Conservation (phyloP, 1,140 invertebrate species). For the Pseudomyrmex concolor region DNA sequence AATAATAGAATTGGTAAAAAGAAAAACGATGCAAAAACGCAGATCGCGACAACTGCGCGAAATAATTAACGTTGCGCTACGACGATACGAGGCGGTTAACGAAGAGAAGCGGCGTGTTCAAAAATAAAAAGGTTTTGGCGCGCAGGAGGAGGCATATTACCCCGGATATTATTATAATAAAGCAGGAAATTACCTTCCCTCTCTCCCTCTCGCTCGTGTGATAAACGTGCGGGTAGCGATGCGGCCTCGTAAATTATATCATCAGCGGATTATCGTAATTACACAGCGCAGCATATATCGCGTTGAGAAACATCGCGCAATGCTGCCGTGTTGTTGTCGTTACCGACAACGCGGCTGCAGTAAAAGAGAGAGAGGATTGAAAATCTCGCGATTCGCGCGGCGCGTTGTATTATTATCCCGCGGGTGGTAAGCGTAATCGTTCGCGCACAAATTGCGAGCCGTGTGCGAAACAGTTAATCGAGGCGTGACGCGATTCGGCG, state of each 20-base stretch:
- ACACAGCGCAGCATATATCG: conserved; percentile 55
- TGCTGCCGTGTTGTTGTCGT: conserved; percentile 45
- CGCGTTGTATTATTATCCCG: conserved; percentile 54
- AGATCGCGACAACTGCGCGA: conserved; percentile 12
- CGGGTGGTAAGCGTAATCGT: conserved; percentile 62
- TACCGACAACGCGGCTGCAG: not conserved
- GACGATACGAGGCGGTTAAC: conserved; percentile 47
- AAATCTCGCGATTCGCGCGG: conserved; percentile 44
- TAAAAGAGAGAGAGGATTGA: not conserved
- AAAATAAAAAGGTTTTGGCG: conserved; percentile 69
- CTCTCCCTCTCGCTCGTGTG: conserved; percentile 40
- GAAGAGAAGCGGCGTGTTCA: conserved; percentile 62
- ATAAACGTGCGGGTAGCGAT: conserved; percentile 73
- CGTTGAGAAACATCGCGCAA: conserved; percentile 55
- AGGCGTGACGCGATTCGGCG: conserved; percentile 57
- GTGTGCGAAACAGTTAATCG: conserved; percentile 58
- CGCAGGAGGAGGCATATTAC: conserved; percentile 64
- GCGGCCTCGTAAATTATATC: conserved; percentile 69
- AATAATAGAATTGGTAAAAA: conserved; percentile 10
- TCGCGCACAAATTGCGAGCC: conserved; percentile 58
- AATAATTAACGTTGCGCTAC: conserved; percentile 55
- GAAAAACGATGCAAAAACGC: conserved; percentile 25
- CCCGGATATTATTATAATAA: conserved; percentile 77
- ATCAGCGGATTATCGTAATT: conserved; percentile 75
- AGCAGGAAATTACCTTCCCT: conserved; percentile 70